Conservation (phyloP, 2,888 invertebrate species). For the Cryptocheilus praepositus region DNA sequence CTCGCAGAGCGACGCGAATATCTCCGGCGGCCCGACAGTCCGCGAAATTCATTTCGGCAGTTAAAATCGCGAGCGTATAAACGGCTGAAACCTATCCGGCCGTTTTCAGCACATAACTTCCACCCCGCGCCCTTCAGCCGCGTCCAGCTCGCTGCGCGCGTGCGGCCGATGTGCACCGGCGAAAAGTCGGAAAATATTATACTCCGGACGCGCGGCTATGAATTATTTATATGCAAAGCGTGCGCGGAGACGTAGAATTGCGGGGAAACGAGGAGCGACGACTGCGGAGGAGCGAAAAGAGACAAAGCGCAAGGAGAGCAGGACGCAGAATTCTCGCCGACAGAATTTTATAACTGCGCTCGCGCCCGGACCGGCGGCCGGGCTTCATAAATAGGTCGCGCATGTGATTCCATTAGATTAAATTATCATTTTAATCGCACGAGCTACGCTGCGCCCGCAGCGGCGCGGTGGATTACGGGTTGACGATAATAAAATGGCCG, state of each 20-base stretch:
- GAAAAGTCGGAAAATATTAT: conserved; percentile 51
- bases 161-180: conserved; percentile 12
- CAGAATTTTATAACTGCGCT: conserved; percentile 49
- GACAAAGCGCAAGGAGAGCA: neutral
- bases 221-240: conserved; percentile 52
- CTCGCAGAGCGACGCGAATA: too few species aligned
- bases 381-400: neutral
- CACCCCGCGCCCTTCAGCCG: neutral
- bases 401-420: conserved; percentile 48
- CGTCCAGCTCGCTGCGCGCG: neutral
- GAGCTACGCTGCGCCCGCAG: neutral
- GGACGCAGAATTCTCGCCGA: conserved; percentile 30
- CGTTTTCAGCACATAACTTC: neutral
- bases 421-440: conserved; percentile 58
- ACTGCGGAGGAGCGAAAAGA: neutral
- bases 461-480: neutral
- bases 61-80: too few species aligned
- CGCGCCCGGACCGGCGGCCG: conserved; percentile 20
- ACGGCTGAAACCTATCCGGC: neutral
- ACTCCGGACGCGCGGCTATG: conserved; percentile 35
- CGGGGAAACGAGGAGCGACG: conserved; percentile 15
- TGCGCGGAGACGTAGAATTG: conserved; percentile 45
- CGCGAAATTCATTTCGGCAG: too few species aligned
- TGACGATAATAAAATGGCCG: neutral
- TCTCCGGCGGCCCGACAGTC: too few species aligned